Evolutionary conservation across 2,888 invertebrate genomes (phyloP), one percentile per base, ranked within the genome.

Genomic region (Drosophila recens): DNA sequence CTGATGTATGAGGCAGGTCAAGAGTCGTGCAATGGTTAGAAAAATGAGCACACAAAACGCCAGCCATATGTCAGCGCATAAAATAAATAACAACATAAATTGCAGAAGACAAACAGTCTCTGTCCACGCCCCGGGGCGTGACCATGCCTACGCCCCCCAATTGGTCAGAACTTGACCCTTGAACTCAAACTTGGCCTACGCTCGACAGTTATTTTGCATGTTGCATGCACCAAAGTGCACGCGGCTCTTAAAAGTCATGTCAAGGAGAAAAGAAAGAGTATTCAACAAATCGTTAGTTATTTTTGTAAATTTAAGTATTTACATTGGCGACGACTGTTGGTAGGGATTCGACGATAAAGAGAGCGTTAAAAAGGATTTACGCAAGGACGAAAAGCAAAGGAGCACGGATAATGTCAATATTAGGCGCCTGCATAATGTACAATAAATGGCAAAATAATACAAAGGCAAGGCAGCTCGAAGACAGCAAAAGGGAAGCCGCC

Each of bases 401-500:
- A 48, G 69, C 43, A 70, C 62, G 51, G 89, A 90, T 90, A 89
- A 90, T 90, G 90, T 90, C 90, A 90, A 90, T 90, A 90, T 90
- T 90, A 90, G 90, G 87, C 90, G 87, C 81, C 85, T 80, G 83
- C 87, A 89, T 89, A 90, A 90, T 88, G 90, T 82, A 89, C 84
- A 89, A 89, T 85, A 89, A 90, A 88, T 87, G 87, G 85, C 83
- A 79, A 85, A 85, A 87, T 88, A 89, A 82, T 85, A 88, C 82
- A 90, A 90, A 89, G 75, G 75, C 46, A 67, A 20, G 57, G 57
- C 23, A 27, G 46, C 56, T 43, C 45, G 61, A 56, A 62, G 78
- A 57, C 49, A 70, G 27, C 48, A 15, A 27, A 40, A 63, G 43
- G 38, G 17, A 38, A 53, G 34, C 48, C 34, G 57, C 17, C 53